phyloP scores from a whole-genome alignment of 2,888 invertebrate genomes.

The Oligia fasciuncula region DNA sequence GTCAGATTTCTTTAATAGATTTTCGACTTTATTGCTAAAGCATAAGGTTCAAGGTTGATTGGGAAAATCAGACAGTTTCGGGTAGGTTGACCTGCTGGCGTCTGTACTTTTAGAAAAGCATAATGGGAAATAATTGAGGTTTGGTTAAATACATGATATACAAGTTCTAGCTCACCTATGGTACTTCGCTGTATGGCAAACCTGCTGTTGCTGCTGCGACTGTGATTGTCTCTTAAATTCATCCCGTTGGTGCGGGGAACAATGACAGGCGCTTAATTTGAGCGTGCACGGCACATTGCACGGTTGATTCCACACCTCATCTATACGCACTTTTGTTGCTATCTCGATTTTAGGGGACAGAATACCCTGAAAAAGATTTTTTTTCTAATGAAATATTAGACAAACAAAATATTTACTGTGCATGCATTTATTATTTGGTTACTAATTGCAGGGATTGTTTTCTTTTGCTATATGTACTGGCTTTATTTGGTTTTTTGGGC shows the following conservation, averaged over 20 bases:
- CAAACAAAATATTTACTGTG: background rate
- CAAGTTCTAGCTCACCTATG: constrained; percentile 79
- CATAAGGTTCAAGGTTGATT: no score
- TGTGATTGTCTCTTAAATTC: constrained; percentile 75
- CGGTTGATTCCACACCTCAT: constrained; percentile 87
- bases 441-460: background rate
- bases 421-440: background rate
- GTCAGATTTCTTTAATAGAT: no score
- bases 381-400: background rate
- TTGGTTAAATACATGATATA: background rate
- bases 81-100: no score
- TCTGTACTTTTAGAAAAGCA: background rate
- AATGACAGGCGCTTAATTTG: constrained; percentile 70
- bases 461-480: background rate
- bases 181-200: constrained; percentile 88
- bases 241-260: constrained; percentile 55
- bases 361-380: constrained; percentile 89
- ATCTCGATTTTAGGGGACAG: constrained; percentile 93
- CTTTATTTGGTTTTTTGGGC: background rate
- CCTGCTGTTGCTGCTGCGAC: constrained; percentile 70
- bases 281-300: constrained; percentile 29
- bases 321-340: constrained; percentile 92
- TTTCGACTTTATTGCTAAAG: no score
- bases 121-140: background rate
- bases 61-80: no score